Percentiles rank a stretch among this genome's conserved stretches.
These are phyloP conservation scores for Ophioninae sp. DNA, from an alignment of 2,888 invertebrate species.

Conservation along the genomic window DNA sequence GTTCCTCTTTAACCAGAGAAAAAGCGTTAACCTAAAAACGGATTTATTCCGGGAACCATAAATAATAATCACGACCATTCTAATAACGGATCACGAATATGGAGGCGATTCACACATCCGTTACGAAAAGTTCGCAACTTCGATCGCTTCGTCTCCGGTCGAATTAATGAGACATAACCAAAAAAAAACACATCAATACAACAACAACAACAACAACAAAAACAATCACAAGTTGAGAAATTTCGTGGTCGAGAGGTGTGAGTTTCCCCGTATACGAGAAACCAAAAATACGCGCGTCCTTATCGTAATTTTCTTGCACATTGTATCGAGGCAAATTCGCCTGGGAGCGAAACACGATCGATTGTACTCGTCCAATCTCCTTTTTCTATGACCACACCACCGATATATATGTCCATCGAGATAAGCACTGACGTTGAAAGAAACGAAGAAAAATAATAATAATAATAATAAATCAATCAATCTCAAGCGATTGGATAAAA, in stretches of 20 bases:
- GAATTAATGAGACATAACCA: neutral
- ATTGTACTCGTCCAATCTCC: constrained; percentile 22
- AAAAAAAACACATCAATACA: neutral
- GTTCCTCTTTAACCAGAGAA: neutral
- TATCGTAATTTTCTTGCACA: constrained; percentile 26
- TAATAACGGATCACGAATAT: neutral
- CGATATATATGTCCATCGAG: neutral
- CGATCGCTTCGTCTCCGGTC: neutral
- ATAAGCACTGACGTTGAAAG: neutral
- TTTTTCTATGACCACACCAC: constrained; percentile 50
- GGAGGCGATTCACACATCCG: neutral
- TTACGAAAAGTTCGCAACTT: neutral
- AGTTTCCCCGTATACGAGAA: neutral
- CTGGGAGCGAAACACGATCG: constrained; percentile 2
- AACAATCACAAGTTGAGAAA: neutral
- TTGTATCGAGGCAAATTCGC: constrained; percentile 6
- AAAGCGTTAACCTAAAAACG: neutral
- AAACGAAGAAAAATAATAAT: neutral
- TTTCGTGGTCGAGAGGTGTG: neutral
- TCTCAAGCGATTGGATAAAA: constrained; percentile 15
- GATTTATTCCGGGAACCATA: neutral
- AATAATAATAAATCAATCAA: neutral
- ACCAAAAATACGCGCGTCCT: constrained; percentile 1
- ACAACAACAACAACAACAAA: no score
- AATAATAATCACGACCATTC: neutral